Evolutionary conservation across 2,113 vertebrate genomes (phyloP).

Genomic region (Caracal caracal): DNA sequence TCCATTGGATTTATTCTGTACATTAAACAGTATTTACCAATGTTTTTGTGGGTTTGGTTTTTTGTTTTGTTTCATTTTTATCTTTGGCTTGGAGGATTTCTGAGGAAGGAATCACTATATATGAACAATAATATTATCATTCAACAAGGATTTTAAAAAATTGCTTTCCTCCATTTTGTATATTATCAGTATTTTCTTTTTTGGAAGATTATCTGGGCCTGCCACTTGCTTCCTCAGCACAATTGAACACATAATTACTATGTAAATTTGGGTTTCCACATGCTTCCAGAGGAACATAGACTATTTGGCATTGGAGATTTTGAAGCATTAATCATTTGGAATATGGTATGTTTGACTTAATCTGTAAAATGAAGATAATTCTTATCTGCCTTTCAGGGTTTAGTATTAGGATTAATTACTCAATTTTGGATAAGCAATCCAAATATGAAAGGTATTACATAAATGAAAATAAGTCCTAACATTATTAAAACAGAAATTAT

Average conservation of each 20-base stretch:
- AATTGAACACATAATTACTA: conserved; percentile 77
- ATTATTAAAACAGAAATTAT: conserved; percentile 61
- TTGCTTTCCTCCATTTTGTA: background rate
- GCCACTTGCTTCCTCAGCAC: conserved; percentile 71
- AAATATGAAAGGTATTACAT: conserved; percentile 54
- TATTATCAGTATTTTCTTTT: background rate
- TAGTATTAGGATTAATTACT: conserved; percentile 68
- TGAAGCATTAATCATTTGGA: conserved; percentile 69
- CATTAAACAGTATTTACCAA: background rate
- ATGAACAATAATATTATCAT: conserved; percentile 56
- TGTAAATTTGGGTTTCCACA: conserved; percentile 74
- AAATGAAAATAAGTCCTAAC: conserved; percentile 57
- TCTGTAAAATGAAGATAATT: conserved; percentile 75
- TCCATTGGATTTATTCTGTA: background rate
- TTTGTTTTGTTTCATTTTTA: conserved; percentile 22
- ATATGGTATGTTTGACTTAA: conserved; percentile 69
- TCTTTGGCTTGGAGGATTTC: background rate
- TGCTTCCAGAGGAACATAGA: conserved; percentile 58
- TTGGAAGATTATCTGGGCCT: conserved; percentile 65
- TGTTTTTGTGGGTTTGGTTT: background rate
- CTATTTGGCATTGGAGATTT: conserved; percentile 63
- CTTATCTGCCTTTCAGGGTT: conserved; percentile 65
- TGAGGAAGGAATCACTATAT: background rate
- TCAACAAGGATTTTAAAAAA: conserved; percentile 23
- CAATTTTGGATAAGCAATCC: conserved; percentile 70